These are phyloP conservation scores for Centropyge bicolor DNA, from an alignment of 2,797 vertebrate species.

Conservation along the genomic window DNA sequence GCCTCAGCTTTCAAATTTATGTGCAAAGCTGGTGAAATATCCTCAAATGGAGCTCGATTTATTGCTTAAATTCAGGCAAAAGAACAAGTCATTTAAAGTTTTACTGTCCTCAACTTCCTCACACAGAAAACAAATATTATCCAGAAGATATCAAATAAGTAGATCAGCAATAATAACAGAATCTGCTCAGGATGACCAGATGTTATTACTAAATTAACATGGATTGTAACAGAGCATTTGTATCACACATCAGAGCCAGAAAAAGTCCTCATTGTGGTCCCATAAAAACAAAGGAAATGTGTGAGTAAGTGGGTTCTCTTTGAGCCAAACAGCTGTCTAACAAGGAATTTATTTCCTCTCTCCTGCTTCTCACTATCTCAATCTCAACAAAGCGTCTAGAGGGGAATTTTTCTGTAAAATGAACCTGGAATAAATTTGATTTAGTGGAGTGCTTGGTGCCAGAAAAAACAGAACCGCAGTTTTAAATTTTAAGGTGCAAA, in stretches of 20 bases:
- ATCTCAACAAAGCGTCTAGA: neutral
- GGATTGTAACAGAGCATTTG: neutral
- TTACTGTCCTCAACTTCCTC: neutral
- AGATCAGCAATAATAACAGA: neutral
- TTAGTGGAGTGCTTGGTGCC: constrained; percentile 12
- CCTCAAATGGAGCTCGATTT: neutral
- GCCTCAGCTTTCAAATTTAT: neutral
- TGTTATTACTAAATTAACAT: neutral
- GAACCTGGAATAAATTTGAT: constrained; percentile 44
- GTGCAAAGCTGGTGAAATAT: constrained; percentile 1
- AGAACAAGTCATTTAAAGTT: neutral
- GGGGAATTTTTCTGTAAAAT: constrained; percentile 33
- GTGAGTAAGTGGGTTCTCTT: neutral
- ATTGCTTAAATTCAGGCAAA: neutral
- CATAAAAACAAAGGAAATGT: constrained; percentile 21
- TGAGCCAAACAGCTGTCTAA: constrained; percentile 28
- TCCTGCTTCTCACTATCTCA: constrained; percentile 23
- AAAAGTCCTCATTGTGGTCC: neutral
- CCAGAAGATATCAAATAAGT: neutral
- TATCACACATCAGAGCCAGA: constrained; percentile 10
- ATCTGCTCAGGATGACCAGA: constrained; percentile 4
- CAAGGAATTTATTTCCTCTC: constrained; percentile 15
- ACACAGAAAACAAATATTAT: neutral
- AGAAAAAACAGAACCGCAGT: constrained; percentile 20
- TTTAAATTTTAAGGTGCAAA: constrained; percentile 30